Evolutionary conservation across 2,797 vertebrate species (phyloP).

Genomic region (Chaenodraco wilsoni): DNA sequence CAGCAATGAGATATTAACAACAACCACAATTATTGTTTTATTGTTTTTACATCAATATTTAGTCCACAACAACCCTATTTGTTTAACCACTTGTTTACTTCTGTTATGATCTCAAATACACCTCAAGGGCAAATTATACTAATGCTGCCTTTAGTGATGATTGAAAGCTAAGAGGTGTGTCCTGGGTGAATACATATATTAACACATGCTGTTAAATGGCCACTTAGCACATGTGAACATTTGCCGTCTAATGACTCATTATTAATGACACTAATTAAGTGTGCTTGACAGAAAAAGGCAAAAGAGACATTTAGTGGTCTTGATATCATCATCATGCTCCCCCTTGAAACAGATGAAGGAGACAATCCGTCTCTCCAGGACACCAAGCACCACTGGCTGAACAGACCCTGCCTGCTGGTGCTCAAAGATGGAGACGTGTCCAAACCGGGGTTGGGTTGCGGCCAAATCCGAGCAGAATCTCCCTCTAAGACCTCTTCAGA

Average conservation of each 20-base stretch:
- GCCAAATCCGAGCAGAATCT: conserved; percentile 62
- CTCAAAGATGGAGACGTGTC: conserved; percentile 74
- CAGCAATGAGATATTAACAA: conserved; percentile 7
- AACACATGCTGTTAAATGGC: conserved; percentile 40
- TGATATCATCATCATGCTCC: conserved; percentile 53
- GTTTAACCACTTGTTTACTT: not conserved
- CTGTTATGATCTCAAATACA: conserved; percentile 32
- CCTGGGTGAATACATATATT: conserved; percentile 27
- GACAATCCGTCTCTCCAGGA: conserved; percentile 89
- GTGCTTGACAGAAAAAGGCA: not conserved
- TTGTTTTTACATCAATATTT: conserved; percentile 27
- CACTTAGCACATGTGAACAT: conserved; percentile 50
- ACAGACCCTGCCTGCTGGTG: conserved; percentile 87
- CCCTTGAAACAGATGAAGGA: conserved; percentile 86
- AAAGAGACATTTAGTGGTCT: conserved; percentile 14
- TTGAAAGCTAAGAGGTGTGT: conserved; percentile 40
- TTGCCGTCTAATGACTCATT: conserved; percentile 19
- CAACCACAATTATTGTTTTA: not conserved
- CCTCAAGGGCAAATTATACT: conserved; percentile 37
- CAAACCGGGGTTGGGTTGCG: conserved; percentile 63
- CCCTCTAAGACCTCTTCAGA: conserved; percentile 62
- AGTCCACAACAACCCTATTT: not conserved
- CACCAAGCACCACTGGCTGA: conserved; percentile 88
- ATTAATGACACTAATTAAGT: conserved; percentile 21
- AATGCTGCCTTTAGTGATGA: conserved; percentile 35